Base-by-base conservation (phyloP, 1,140 invertebrate genomes). In the Akabosia matsudoensis region DNA sequence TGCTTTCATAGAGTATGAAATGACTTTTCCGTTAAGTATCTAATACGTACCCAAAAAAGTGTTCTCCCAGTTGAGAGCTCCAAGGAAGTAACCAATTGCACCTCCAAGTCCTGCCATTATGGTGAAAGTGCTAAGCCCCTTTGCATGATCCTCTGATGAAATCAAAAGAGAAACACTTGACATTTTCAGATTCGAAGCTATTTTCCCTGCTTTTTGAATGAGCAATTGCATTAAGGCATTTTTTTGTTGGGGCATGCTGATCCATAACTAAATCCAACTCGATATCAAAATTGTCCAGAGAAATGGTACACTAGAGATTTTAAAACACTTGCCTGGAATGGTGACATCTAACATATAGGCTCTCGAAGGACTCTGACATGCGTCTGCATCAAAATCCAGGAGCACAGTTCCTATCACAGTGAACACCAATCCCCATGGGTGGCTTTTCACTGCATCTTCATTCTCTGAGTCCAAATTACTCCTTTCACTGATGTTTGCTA, bases 101-200 rank as follows among this genome's bases (percentile, higher is more conserved):
- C 97, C 96, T 7, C 97, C 97, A 0, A 97, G 85, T 0, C 96
- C 97, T 0, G 96, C 96, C 95, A 98, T 97, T 75, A 97, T 90
- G 0, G 96, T 97, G 82, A 98, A 98, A 0, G 95, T 97, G 78
- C 94, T 97, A 0, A 98, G 85, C 0, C 97, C 96, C 80, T 89
- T 89, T 0, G 94, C 92, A 83, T 98, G 96, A 83, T 98, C 96
- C 86, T 96, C 94, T 90, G 77, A 7, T 16, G 24, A 61, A 61
- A 45, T 45, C n/a, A n/a, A n/a, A n/a, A n/a, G n/a, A n/a, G n/a
- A n/a, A n/a, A n/a, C n/a, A n/a, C n/a, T n/a, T n/a, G 18, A 45
- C 37, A 45, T 45, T 45, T 45, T 45, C 37, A 45, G 18, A 18
- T 45, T 7, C 7, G 37, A 45, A 10, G 54, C 3, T 13, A 56